These are phyloP conservation scores for Andrena cerasifolii DNA, from an alignment of 1,140 invertebrate species.

Conservation along the genomic window DNA sequence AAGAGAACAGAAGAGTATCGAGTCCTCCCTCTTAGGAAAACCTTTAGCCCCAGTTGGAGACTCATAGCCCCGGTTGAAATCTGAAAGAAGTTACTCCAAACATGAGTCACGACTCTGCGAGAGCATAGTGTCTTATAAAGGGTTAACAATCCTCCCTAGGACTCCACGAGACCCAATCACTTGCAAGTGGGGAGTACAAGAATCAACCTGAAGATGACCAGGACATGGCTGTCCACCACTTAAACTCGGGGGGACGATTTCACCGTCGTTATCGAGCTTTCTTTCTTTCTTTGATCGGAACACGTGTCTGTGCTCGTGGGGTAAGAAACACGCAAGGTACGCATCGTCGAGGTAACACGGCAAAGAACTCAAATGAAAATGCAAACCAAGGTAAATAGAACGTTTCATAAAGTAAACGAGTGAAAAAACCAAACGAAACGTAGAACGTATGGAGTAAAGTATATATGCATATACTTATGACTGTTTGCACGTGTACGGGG, in stretches of 20 bases:
- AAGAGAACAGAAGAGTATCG: no score
- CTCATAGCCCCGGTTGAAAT: no score
- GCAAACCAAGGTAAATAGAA: slow-evolving; percentile 62
- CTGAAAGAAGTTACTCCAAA: neutral
- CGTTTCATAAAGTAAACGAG: slow-evolving; percentile 40
- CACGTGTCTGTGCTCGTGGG: neutral
- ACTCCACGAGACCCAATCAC: neutral
- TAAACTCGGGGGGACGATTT: neutral
- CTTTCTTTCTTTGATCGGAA: slow-evolving; percentile 21
- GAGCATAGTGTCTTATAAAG: neutral
- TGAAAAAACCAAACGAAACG: slow-evolving; percentile 21
- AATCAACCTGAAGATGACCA: neutral
- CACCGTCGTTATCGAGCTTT: slow-evolving; percentile 13
- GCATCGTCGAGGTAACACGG: slow-evolving; percentile 37
- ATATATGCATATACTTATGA: neutral
- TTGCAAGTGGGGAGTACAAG: neutral
- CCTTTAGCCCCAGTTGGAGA: no score
- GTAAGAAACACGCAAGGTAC: slow-evolving; percentile 37
- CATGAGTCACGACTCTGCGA: neutral
- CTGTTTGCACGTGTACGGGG: neutral
- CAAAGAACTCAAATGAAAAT: slow-evolving; percentile 66
- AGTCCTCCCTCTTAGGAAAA: no score
- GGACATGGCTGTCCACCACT: neutral
- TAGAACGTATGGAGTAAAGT: neutral
- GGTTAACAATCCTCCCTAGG: neutral